These are phyloP conservation scores for Coremacera marginata DNA, from an alignment of 2,888 invertebrate species.

Conservation along the genomic window DNA sequence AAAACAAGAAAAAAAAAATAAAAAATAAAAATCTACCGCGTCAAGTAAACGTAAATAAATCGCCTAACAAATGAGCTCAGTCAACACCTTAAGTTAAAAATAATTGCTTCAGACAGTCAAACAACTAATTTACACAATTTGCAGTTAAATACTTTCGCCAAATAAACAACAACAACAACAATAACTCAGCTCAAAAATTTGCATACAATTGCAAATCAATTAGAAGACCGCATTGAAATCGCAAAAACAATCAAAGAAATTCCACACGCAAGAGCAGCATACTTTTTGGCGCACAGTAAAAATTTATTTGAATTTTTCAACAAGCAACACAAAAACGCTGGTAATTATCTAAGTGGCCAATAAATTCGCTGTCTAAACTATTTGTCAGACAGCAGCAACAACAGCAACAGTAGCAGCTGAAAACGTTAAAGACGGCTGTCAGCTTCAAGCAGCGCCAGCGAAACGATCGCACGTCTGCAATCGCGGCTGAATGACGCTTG, in stretches of 20 bases:
- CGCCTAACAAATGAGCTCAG: slow-evolving; percentile 42
- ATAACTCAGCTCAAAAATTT: slow-evolving; percentile 42
- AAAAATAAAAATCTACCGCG: neutral
- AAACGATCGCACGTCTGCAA: slow-evolving; percentile 1
- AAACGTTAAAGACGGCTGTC: slow-evolving; percentile 22
- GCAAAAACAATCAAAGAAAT: slow-evolving; percentile 23
- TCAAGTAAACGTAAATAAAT: neutral
- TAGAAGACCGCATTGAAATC: slow-evolving; percentile 36
- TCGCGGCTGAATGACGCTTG: slow-evolving; percentile 17
- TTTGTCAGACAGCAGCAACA: slow-evolving; percentile 60
- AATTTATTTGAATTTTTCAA: neutral
- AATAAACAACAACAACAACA: slow-evolving; percentile 31
- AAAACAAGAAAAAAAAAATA: neutral
- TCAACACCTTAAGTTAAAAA: slow-evolving; percentile 42
- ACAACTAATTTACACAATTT: slow-evolving; percentile 23
- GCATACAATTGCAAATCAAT: slow-evolving; percentile 57
- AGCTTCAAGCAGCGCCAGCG: slow-evolving; percentile 17
- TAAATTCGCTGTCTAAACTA: slow-evolving; percentile 69
- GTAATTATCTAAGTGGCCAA: slow-evolving; percentile 69
- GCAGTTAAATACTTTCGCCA: slow-evolving; percentile 36
- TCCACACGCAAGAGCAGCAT: slow-evolving; percentile 30
- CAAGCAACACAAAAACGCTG: slow-evolving; percentile 19
- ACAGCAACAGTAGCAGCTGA: slow-evolving; percentile 43
- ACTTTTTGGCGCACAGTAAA: slow-evolving; percentile 13
- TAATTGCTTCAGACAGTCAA: neutral